Conservation (phyloP, 2,888 invertebrate genomes). For the Bedellia somnulentella region DNA sequence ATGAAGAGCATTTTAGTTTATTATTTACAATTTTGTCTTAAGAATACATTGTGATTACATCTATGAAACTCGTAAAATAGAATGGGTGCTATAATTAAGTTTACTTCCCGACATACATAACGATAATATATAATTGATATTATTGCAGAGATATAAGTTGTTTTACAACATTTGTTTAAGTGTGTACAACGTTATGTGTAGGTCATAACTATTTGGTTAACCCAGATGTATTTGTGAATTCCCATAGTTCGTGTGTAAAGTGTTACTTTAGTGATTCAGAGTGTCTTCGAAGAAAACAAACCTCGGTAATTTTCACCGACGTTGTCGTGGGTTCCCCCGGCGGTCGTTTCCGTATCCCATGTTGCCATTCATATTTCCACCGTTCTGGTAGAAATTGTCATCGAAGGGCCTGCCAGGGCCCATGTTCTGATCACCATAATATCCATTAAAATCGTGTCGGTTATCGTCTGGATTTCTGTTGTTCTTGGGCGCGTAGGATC, state of each 20-base stretch:
- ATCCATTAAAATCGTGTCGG: constrained; percentile 1
- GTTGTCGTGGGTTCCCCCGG: constrained; percentile 50
- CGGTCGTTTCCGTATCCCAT: constrained; percentile 55
- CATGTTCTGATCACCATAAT: constrained; percentile 11
- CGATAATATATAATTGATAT: too few relatives aligned
- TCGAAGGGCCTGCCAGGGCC: constrained; percentile 35
- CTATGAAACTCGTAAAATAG: too few relatives aligned
- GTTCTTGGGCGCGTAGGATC: constrained; percentile 37
- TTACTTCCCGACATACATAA: too few relatives aligned
- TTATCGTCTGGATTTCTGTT: constrained; percentile 17
- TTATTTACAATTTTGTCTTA: too few relatives aligned
- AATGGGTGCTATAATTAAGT: too few relatives aligned
- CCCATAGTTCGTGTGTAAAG: too few relatives aligned
- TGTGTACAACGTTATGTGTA: constrained; percentile 6
- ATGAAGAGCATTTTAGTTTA: too few relatives aligned
- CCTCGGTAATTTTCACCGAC: constrained; percentile 50
- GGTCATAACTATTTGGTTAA: constrained; percentile 1
- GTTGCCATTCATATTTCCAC: constrained; percentile 36
- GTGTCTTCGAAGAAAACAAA: constrained; percentile 56
- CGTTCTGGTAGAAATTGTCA: constrained; percentile 20
- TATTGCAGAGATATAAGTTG: too few relatives aligned
- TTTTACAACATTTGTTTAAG: too few relatives aligned
- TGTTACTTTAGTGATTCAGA: too few relatives aligned
- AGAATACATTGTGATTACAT: too few relatives aligned
- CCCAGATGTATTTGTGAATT: too few relatives aligned